Base-by-base conservation (phyloP, 1,140 invertebrate genomes). In the Bombus sibiricus region DNA sequence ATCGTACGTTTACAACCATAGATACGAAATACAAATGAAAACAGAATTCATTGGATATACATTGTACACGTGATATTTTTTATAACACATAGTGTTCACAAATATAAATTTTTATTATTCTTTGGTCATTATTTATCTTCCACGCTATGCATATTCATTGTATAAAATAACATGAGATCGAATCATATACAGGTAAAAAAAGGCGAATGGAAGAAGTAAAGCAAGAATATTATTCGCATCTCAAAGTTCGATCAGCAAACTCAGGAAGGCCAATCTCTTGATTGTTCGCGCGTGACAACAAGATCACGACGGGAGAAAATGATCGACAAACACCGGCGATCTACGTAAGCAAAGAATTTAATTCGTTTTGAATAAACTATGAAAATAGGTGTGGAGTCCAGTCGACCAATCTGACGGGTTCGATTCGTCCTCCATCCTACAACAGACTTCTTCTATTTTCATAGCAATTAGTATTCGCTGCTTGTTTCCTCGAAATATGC, bases 321-420 rank as follows among this genome's bases (percentile, higher is more conserved):
- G 68, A 32, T 78, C 64, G 66, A 57, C 28, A 64, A 71, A 57
- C 18, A 64, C 18, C 34, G 34, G 13, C 62, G 62, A 62, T 66
- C 86, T 88, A 86, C 77, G 86, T 79, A 77, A 90, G 64, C 87
- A 76, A 62, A 47, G 71, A 88, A 84, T 85, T 78, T 64, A 41
- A 34, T 53, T 79, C n/a, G 71, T 78, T 83, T 53, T 88, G 82
- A 86, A 82, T 90, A 92, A 93, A 94, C 93, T 93, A 93, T 92
- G 90, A 91, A 93, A 92, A 92, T 92, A 95, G 94, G 94, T 94
- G 94, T 95, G 93, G 93, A 92, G 86, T 88, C 88, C 71, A 93
- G 81, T 89, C 82, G 90, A 94, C 95, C 95, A 94, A 95, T 95
- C 92, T 83, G 93, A 95, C 92, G 91, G 92, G 91, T 94, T 93